phyloP scores from a whole-genome alignment of 2,113 vertebrate genomes.

The Phylloscopus trochilus region DNA sequence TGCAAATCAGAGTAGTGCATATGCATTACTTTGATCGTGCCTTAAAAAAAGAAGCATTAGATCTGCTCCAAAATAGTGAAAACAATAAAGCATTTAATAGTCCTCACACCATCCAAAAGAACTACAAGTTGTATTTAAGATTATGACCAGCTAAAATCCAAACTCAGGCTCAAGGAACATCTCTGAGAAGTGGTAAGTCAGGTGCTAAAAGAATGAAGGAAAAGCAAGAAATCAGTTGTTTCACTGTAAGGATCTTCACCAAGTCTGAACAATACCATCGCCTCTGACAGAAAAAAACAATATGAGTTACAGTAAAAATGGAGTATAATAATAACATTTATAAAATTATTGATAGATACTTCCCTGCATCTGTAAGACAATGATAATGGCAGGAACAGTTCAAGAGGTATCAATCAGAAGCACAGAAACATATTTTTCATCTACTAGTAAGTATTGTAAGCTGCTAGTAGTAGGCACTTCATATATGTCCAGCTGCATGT shows the following conservation, averaged over 20 bases:
- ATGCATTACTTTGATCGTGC: constrained; percentile 25
- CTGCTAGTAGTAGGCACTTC: neutral
- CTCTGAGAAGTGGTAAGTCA: neutral
- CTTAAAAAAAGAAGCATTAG: neutral
- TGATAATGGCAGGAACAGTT: neutral
- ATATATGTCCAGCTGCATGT: neutral
- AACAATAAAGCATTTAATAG: neutral
- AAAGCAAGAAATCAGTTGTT: neutral
- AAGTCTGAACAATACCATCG: neutral
- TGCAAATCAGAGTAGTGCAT: neutral
- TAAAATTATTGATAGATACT: neutral
- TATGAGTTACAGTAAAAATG: neutral
- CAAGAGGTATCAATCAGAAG: neutral
- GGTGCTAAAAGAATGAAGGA: neutral
- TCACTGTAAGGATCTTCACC: neutral
- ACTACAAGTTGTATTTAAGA: neutral
- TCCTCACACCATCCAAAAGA: neutral
- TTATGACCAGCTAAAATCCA: neutral
- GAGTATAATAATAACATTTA: neutral
- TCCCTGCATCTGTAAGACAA: neutral
- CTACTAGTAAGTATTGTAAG: neutral
- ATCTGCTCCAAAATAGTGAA: neutral
- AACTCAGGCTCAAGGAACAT: neutral
- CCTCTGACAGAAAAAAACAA: neutral
- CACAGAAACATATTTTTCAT: neutral